Evolutionary conservation across 1,140 invertebrate species (phyloP).

Genomic region (Cydia splendana): DNA sequence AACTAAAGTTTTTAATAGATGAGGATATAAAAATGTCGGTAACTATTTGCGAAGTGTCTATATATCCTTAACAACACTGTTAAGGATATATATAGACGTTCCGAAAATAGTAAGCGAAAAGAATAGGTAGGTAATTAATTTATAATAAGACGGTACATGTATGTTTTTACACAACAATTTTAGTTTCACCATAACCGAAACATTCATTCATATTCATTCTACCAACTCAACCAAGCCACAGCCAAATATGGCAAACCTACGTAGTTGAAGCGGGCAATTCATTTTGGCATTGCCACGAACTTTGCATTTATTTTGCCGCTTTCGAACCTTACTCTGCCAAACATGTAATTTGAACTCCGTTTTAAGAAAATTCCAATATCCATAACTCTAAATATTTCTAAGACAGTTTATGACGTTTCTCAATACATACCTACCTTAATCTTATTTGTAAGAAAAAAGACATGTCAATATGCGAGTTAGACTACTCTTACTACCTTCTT

Average conservation of each 20-base stretch:
- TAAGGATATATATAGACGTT: too few species aligned
- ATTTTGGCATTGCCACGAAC: neutral
- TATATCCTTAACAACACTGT: too few species aligned
- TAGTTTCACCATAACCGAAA: neutral
- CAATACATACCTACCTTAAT: neutral
- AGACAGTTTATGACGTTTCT: conserved; percentile 14
- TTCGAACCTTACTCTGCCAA: neutral
- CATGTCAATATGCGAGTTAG: neutral
- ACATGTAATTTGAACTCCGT: neutral
- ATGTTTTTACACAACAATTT: too few species aligned
- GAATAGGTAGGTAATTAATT: too few species aligned
- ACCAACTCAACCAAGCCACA: neutral
- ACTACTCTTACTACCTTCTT: conserved; percentile 4
- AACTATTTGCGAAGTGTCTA: too few species aligned
- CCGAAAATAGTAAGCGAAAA: too few species aligned
- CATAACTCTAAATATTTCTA: conserved; percentile 24
- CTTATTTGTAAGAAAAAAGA: neutral
- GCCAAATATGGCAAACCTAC: neutral
- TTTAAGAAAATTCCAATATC: conserved; percentile 18
- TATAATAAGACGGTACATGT: too few species aligned
- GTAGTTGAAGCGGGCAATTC: neutral
- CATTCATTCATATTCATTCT: neutral
- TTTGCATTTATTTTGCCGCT: neutral
- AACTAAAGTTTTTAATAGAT: too few species aligned
- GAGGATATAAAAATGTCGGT: too few species aligned